Evolutionary conservation across 1,140 invertebrate species (phyloP).

Genomic region (Drosophila micromelanica): DNA sequence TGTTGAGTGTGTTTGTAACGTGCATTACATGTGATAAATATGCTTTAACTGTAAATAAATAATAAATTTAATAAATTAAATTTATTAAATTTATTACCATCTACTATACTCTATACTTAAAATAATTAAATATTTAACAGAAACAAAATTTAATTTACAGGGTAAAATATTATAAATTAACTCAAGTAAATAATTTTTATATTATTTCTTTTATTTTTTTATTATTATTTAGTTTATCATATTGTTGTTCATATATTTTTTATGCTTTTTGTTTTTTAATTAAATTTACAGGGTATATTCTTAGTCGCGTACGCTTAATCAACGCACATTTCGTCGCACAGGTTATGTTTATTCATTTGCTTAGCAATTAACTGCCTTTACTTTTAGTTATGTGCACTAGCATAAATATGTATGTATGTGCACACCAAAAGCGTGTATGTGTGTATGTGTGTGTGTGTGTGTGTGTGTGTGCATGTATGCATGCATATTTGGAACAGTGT

Average conservation of each 20-base stretch:
- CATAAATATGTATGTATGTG: not conserved
- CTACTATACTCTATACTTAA: too few relatives aligned
- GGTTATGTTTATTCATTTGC: slow-evolving; percentile 71
- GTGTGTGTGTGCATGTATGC: not conserved
- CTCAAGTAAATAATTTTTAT: too few relatives aligned
- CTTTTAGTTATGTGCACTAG: slow-evolving; percentile 26
- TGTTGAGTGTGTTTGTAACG: not conserved
- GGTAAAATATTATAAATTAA: too few relatives aligned
- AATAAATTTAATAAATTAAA: too few relatives aligned
- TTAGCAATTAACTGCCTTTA: slow-evolving; percentile 61
- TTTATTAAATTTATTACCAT: too few relatives aligned
- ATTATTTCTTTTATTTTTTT: too few relatives aligned
- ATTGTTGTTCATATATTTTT: too few relatives aligned
- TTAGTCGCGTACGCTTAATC: slow-evolving; percentile 11
- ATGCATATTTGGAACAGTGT: slow-evolving; percentile 11
- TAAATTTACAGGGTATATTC: slow-evolving; percentile 8
- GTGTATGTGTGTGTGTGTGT: not conserved
- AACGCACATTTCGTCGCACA: slow-evolving; percentile 23
- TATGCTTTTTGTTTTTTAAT: not conserved
- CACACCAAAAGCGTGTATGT: not conserved
- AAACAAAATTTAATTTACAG: too few relatives aligned
- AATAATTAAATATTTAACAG: too few relatives aligned
- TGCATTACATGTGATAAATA: too few relatives aligned
- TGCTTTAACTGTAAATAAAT: too few relatives aligned
- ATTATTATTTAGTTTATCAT: too few relatives aligned